These are phyloP conservation scores for Etia nguti DNA, from an alignment of 2,113 vertebrate genomes.

Conservation along the genomic window DNA sequence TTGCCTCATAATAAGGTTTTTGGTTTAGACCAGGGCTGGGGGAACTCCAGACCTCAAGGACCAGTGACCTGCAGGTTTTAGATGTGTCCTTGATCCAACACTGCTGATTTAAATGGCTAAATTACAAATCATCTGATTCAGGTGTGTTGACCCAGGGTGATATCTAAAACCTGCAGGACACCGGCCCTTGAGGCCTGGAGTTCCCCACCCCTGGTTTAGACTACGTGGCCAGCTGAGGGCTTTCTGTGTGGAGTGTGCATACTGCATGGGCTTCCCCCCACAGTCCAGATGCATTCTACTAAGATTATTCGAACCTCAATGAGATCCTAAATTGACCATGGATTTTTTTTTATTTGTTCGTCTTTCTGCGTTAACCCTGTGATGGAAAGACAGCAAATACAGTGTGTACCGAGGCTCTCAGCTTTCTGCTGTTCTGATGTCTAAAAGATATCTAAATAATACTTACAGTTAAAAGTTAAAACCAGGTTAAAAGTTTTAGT, in stretches of 20 bases:
- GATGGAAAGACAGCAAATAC: not conserved
- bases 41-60: not conserved
- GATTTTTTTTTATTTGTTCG: not conserved
- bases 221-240: not conserved
- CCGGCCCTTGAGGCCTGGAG: rapidly evolving
- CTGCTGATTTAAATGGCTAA: not conserved
- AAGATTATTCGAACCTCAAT: rapidly evolving
- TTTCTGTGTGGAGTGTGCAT: not conserved
- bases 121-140: not conserved
- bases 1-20: not conserved
- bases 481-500: not conserved
- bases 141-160: not conserved
- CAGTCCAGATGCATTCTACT: rapidly evolving
- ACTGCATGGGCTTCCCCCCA: not conserved
- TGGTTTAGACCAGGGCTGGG: not conserved
- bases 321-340: not conserved
- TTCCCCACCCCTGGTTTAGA: not conserved
- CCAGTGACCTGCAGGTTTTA: not conserved
- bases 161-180: not conserved
- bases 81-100: not conserved
- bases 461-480: not conserved
- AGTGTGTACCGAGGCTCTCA: not conserved
- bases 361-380: rapidly evolving
- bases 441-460: not conserved
- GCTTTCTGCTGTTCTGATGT: not conserved